These are phyloP conservation scores for Geococcyx californianus DNA, from an alignment of 2,113 vertebrate species.

Conservation along the genomic window DNA sequence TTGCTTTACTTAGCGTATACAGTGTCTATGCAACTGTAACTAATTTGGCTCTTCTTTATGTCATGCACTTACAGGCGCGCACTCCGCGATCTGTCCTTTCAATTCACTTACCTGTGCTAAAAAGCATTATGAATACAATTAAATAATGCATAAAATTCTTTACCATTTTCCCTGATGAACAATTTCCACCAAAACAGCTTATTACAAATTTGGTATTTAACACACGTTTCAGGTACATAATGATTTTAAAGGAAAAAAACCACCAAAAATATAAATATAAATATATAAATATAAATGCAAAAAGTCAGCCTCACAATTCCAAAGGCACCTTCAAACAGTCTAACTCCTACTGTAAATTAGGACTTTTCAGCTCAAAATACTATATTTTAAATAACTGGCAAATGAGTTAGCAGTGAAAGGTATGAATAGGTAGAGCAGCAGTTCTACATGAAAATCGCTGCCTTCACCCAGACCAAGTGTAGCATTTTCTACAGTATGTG, in stretches of 20 bases:
- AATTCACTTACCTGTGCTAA: background rate
- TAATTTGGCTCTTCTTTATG: background rate
- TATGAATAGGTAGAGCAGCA: background rate
- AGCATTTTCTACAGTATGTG: background rate
- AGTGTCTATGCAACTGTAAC: background rate
- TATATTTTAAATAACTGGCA: background rate
- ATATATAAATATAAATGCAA: background rate
- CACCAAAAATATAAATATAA: no score
- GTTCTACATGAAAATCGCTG: rapidly evolving
- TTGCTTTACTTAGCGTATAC: rapidly evolving
- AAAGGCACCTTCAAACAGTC: background rate
- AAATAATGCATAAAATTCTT: background rate
- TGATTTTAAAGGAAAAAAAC: background rate
- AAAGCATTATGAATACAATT: background rate
- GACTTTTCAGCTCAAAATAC: background rate
- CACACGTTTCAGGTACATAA: background rate
- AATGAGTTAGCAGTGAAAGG: background rate
- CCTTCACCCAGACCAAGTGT: background rate
- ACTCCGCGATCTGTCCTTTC: background rate
- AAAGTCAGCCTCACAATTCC: background rate
- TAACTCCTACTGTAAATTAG: background rate
- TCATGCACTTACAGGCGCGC: background rate
- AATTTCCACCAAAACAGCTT: background rate
- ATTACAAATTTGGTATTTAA: background rate
- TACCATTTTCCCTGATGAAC: background rate